Evolutionary conservation across 2,797 vertebrate genomes (phyloP).

Genomic region (Tiaroga cobitis): DNA sequence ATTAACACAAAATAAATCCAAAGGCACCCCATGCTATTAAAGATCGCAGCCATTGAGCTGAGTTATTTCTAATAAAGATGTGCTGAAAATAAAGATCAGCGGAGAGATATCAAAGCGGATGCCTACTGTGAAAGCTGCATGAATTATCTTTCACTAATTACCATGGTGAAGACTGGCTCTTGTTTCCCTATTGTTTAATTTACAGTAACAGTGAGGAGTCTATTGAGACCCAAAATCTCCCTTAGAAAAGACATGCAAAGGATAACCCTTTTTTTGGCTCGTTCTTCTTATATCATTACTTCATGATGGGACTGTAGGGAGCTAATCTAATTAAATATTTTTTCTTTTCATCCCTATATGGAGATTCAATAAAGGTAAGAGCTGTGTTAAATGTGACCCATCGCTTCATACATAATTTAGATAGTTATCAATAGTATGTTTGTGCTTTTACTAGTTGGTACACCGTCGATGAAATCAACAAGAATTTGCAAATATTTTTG

Average conservation of each 20-base stretch:
- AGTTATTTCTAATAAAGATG: constrained; percentile 48
- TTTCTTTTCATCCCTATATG: background rate
- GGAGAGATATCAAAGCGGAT: constrained; percentile 47
- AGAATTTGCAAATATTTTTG: background rate
- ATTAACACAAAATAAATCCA: constrained; percentile 42
- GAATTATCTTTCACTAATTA: constrained; percentile 58
- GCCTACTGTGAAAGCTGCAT: constrained; percentile 44
- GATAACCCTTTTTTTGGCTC: constrained; percentile 41
- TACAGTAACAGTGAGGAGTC: constrained; percentile 51
- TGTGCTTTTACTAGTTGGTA: background rate
- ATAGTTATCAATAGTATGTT: background rate
- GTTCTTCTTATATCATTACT: constrained; percentile 18
- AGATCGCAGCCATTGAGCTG: constrained; percentile 1
- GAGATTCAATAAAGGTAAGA: background rate
- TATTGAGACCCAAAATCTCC: constrained; percentile 42
- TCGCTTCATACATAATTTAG: background rate
- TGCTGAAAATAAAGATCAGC: constrained; percentile 41
- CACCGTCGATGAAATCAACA: background rate
- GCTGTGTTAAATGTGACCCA: background rate
- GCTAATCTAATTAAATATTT: constrained; percentile 20
- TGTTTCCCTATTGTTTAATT: constrained; percentile 60
- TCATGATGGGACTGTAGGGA: constrained; percentile 4
- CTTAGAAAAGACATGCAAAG: constrained; percentile 38
- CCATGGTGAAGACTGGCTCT: constrained; percentile 42
- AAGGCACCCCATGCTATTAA: constrained; percentile 7